Evolutionary conservation across 2,797 vertebrate genomes (phyloP).

Genomic region (Lophotriccus pileatus): DNA sequence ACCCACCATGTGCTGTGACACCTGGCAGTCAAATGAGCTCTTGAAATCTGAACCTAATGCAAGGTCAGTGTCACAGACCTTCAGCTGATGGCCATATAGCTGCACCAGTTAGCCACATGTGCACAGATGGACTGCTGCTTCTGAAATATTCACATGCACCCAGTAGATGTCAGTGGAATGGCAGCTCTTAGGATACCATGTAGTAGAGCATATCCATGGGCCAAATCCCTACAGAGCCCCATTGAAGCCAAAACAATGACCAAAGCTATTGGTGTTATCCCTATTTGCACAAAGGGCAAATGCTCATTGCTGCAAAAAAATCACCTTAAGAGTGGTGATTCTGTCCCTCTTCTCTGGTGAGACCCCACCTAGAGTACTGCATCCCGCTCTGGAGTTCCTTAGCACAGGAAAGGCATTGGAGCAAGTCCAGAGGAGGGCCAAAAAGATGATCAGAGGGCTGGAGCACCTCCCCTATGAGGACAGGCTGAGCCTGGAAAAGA

Average conservation of each 20-base stretch:
- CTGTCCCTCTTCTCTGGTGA: background rate
- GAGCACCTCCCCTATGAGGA: background rate
- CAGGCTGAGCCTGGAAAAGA: background rate
- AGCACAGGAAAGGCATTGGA: background rate
- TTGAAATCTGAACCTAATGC: background rate
- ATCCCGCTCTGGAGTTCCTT: background rate
- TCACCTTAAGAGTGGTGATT: background rate
- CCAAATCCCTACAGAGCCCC: background rate
- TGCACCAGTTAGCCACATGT: background rate
- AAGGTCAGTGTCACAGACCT: background rate
- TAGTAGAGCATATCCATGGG: background rate
- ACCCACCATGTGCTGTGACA: background rate
- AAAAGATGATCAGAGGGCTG: background rate
- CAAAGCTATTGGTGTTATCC: rapidly evolving
- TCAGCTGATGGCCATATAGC: background rate
- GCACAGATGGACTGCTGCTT: background rate
- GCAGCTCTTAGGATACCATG: background rate
- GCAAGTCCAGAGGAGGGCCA: background rate
- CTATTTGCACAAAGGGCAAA: background rate
- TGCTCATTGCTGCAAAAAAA: background rate
- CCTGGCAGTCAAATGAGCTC: background rate
- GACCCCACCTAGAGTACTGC: background rate
- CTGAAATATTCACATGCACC: background rate
- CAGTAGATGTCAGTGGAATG: background rate
- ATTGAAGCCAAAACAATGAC: background rate